phyloP scores from a whole-genome alignment of 2,888 invertebrate genomes.

The Hermaeophaga mercurialis region DNA sequence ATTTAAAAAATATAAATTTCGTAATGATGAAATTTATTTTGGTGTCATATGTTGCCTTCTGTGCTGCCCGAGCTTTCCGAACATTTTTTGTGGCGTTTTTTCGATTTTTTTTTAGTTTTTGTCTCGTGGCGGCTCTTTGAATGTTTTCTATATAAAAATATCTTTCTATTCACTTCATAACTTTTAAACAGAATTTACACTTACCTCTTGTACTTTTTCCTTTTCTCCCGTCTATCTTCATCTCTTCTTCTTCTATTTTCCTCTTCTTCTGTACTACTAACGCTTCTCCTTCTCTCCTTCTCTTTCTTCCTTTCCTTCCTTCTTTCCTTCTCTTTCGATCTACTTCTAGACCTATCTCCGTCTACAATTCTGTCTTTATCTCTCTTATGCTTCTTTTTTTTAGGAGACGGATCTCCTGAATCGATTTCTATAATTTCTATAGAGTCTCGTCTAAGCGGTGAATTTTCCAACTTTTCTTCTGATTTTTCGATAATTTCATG shows the following conservation, averaged over 20 bases:
- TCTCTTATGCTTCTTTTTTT: slow-evolving; percentile 13
- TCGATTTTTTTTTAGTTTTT: slow-evolving; percentile 49
- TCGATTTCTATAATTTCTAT: slow-evolving; percentile 35
- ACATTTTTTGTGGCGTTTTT: slow-evolving; percentile 44
- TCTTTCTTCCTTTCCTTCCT: slow-evolving; percentile 46
- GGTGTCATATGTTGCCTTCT: slow-evolving; percentile 37
- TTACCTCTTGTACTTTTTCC: slow-evolving; percentile 61
- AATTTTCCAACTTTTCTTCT: no score
- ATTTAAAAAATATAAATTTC: background rate
- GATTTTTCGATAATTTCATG: slow-evolving; percentile 12
- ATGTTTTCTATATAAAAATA: slow-evolving; percentile 47
- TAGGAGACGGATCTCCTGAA: slow-evolving; percentile 22
- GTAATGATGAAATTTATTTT: slow-evolving; percentile 7
- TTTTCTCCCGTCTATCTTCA: slow-evolving; percentile 52
- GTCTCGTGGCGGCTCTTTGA: slow-evolving; percentile 49
- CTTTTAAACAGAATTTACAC: background rate
- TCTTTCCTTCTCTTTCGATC: slow-evolving; percentile 39
- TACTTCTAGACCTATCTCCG: slow-evolving; percentile 12
- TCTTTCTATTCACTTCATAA: background rate
- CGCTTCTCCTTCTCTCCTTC: slow-evolving; percentile 23
- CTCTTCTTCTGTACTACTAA: slow-evolving; percentile 36
- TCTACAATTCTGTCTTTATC: slow-evolving; percentile 9
- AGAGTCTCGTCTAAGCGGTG: slow-evolving; percentile 39
- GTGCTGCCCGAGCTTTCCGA: slow-evolving; percentile 42
- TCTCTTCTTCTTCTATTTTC: slow-evolving; percentile 35